Base-by-base conservation (phyloP, 2,797 vertebrate species). In the Alauda arvensis region DNA sequence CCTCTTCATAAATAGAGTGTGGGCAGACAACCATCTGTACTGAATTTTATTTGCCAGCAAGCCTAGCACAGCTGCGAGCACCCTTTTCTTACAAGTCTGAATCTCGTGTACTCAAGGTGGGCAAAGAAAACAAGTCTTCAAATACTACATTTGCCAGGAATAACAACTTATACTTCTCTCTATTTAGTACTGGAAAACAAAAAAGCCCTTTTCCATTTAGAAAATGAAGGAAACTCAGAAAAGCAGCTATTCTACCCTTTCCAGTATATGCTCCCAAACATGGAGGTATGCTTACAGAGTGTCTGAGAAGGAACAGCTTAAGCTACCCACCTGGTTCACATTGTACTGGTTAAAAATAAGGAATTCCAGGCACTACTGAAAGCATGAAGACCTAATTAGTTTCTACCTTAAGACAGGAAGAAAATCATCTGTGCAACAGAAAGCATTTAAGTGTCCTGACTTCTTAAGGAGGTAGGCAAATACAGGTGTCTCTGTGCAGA, bases 1-100 rank as follows among this genome's bases (percentile, higher is more conserved):
- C 83, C 92, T 95, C 82, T 94, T 94, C 92, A 88, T 94, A 97
- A 97, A 97, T 96, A 96, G 96, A 95, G 29, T 77, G 96, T 97
- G 94, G 97, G 96, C 62, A 89, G 95, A 48, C n/a, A 57, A 87
- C 95, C 96, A 97, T 96, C 97, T 97, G 96, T 60, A 88, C 53
- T 49, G 14, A 66, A 74, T 37, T 67, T 37, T 92, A 74, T 60
- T 91, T 96, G 96, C 96, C 95, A 97, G 93, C 71, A 86, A 87
- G 82, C 84, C 59, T 56, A 69, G 83, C 26, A 46, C 56, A 93
- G 93, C 88, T 95, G 76, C n/a, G 66, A 76, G 68, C 43, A 69
- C 51, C 34, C 67, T 84, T 45, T 77, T 85, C 72, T 67, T 55
- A 11, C 24, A 95, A 81, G 37, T 52, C 60, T 92, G 51, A 77